Conservation (phyloP, 2,797 vertebrate species). For the Poeciliopsis infans region DNA sequence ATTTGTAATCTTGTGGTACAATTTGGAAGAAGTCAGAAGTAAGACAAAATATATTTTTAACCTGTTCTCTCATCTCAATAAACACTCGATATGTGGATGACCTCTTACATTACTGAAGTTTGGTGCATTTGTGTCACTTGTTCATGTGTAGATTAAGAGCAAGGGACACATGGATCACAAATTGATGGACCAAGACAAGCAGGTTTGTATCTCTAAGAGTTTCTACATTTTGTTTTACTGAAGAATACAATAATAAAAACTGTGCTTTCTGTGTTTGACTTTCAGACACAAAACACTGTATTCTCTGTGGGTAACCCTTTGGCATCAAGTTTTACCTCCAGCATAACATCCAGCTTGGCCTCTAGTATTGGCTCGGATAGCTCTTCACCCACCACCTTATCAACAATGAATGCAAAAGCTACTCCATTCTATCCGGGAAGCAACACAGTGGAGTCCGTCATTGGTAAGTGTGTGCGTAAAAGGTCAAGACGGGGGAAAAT, state of each 20-base stretch:
- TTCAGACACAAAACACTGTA: conserved; percentile 85
- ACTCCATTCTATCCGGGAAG: conserved; percentile 87
- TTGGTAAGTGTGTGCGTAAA: conserved; percentile 79
- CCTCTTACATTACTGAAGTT: conserved; percentile 24
- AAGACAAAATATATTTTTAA: not conserved
- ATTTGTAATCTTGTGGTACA: not conserved
- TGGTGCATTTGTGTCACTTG: conserved; percentile 44
- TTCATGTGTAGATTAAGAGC: conserved; percentile 83
- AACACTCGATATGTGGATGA: not conserved
- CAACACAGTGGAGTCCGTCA: conserved; percentile 88
- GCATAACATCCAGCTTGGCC: conserved; percentile 90
- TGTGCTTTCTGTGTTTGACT: not conserved
- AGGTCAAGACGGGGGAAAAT: accelerated
- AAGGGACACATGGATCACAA: conserved; percentile 84
- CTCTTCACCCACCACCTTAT: conserved; percentile 89
- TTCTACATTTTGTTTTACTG: not conserved
- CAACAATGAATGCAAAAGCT: conserved; percentile 86
- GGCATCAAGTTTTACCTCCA: conserved; percentile 88
- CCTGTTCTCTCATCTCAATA: not conserved
- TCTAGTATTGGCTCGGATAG: conserved; percentile 91
- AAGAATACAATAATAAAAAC: not conserved
- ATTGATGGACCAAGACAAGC: conserved; percentile 86
- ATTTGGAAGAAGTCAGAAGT: not conserved
- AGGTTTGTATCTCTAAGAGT: conserved; percentile 75
- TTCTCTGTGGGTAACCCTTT: conserved; percentile 88